Evolutionary conservation across 2,888 invertebrate species (phyloP).

Genomic region (Lomographa bimaculata): DNA sequence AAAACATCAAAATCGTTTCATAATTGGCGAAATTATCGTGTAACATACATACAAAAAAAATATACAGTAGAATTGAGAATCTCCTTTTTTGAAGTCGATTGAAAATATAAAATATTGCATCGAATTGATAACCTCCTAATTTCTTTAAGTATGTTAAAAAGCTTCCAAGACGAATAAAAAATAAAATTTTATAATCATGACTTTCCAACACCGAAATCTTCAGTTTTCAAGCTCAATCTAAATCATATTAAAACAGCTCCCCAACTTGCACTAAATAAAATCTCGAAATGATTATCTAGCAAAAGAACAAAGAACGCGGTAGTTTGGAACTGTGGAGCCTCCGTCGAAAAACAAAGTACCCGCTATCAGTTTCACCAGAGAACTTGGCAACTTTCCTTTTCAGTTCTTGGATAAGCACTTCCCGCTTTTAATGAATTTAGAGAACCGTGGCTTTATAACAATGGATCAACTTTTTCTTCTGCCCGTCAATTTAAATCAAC

Average conservation of each 20-base stretch:
- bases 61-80: too few relatives aligned
- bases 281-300: slow-evolving; percentile 13
- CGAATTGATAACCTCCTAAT: too few relatives aligned
- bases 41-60: too few relatives aligned
- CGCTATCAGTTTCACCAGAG: slow-evolving; percentile 47
- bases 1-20: too few relatives aligned
- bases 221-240: neutral
- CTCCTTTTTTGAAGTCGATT: too few relatives aligned
- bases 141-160: too few relatives aligned
- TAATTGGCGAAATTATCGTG: too few relatives aligned
- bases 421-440: slow-evolving; percentile 53
- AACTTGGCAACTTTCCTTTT: slow-evolving; percentile 47
- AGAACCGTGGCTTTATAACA: slow-evolving; percentile 36
- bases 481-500: slow-evolving; percentile 11
- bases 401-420: slow-evolving; percentile 44
- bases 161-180: too few relatives aligned
- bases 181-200: too few relatives aligned
- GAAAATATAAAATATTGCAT: too few relatives aligned
- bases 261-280: slow-evolving; percentile 7
- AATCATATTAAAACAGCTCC: slow-evolving; percentile 2
- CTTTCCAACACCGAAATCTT: too few relatives aligned
- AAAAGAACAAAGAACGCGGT: slow-evolving; percentile 20
- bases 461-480: slow-evolving; percentile 17
- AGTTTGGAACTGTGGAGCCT: slow-evolving; percentile 26
- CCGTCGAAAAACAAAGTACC: slow-evolving; percentile 36